Base-by-base conservation (phyloP, 2,113 vertebrate genomes). In the Salvelinus namaycush region DNA sequence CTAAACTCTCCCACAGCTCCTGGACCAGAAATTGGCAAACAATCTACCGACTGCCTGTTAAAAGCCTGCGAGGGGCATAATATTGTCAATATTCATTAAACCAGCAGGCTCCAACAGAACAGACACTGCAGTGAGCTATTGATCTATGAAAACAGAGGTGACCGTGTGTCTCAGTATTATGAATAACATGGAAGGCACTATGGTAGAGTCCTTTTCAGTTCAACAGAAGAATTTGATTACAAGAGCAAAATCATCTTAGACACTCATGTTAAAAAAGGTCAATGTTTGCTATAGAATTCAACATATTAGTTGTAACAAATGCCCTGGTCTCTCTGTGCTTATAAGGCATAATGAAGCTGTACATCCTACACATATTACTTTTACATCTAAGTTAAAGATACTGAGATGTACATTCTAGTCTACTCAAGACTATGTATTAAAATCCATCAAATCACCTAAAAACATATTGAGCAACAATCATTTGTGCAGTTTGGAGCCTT, bases 351-450 rank as follows among this genome's bases (percentile, higher is more conserved):
- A 22, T n/a, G 18, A n/a, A 22, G n/a, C 59, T 62, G 59, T 62
- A 62, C 4, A 22, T 24, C 7, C 59, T 62, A 24, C 59, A 62
- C 59, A 62, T 60, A 13, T 14, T n/a, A 16, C 8, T 44, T 44
- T 51, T 44, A 51, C 5, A 48, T 27, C 13, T 20, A 51, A 49
- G 9, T 24, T 26, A 87, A 81, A 88, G 67, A 59, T 64, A 34
- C 27, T 44, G 39, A 73, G 7, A 79, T 71, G 69, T 68, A 73
- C 0, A 68, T 71, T 76, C 44, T 49, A 44, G 9, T 44, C 39
- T 44, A 44, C 39, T 44, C 39, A 44, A 44, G 72, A 62, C 65
- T 60, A 13, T 68, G 34, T n/a, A 24, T 9, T 11, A 29, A 70
- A 18, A 74, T 3, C 60, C 14, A 26, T 26, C 24, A 54, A 54